phyloP scores from a whole-genome alignment of 2,113 vertebrate species.

The Sylvicapra grimmia region DNA sequence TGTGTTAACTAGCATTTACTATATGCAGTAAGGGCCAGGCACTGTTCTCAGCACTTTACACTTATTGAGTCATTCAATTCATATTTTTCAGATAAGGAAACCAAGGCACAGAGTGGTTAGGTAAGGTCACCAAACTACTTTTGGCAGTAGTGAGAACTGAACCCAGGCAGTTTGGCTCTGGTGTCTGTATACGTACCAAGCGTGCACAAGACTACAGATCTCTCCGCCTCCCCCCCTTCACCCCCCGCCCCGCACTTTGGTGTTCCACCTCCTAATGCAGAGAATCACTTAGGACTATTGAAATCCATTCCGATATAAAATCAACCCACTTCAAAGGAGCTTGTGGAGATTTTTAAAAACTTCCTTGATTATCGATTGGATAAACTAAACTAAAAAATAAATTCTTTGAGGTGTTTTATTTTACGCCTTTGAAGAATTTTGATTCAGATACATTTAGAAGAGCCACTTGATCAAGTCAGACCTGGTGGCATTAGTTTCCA shows the following conservation, averaged over 20 bases:
- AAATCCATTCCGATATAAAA: background rate
- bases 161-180: background rate
- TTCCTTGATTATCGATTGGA: slow-evolving; percentile 2
- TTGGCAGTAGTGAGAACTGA: background rate
- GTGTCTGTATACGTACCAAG: background rate
- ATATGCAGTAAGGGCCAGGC: background rate
- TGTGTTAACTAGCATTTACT: background rate
- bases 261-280: background rate
- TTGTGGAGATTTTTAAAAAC: background rate
- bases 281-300: background rate
- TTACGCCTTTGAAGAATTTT: background rate
- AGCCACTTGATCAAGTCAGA: background rate
- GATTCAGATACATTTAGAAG: background rate
- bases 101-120: background rate
- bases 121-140: background rate
- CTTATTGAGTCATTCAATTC: background rate
- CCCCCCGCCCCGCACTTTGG: accelerated
- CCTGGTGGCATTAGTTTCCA: background rate
- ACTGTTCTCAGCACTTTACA: background rate
- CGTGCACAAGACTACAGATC: accelerated
- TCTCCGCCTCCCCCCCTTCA: accelerated
- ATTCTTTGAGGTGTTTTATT: background rate
- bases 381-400: background rate
- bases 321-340: background rate
- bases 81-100: background rate